Base-by-base conservation (phyloP, 1,140 invertebrate genomes). In the Lutraria rhynchaena region DNA sequence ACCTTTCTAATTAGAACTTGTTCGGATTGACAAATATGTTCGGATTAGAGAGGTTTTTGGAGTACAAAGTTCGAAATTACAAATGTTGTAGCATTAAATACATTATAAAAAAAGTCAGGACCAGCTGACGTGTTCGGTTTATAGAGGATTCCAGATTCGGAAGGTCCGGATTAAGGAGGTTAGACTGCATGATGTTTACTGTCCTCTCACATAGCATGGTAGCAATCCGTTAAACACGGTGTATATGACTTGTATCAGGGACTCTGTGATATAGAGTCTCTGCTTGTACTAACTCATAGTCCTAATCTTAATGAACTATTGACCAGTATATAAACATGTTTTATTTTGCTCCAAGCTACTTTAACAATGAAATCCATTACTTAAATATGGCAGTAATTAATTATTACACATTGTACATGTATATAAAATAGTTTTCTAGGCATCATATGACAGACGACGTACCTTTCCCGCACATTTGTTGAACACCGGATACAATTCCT, bases 381-480 rank as follows among this genome's bases (percentile, higher is more conserved):
- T 49, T 49, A 60, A 1, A 22, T 22, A 1, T 31, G 3, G 19
- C 29, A 1, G 3, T 31, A 31, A 24, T 4, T 60, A 31, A 27
- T 31, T 31, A 3, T 17, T 22, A 17, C n/a, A 17, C 3, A 60
- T 2, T 60, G 58, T 13, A 31, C n/a, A 1, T 17, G 29, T 31
- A 27, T 27, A 31, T 24, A 17, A 27, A 2, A 31, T 17, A 60
- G 22, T 19, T 22, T 27, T 19, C n/a, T 60, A 3, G 19, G 29
- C 3, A 24, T 13, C 22, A 27, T 22, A 3, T 19, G 3, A 7
- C 1, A 5, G 29, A 9, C 29, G 9, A 33, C 37, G 4, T 77
- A 77, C 75, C 75, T 67, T 65, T 65, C 1, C 75, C 75, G 44
- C 75, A 77, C 11, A 67, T 63, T 22, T 65, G 19, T 44, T 77